Conservation (phyloP, 64 coral and sea anemone species). For the Pachyseris speciosa region DNA sequence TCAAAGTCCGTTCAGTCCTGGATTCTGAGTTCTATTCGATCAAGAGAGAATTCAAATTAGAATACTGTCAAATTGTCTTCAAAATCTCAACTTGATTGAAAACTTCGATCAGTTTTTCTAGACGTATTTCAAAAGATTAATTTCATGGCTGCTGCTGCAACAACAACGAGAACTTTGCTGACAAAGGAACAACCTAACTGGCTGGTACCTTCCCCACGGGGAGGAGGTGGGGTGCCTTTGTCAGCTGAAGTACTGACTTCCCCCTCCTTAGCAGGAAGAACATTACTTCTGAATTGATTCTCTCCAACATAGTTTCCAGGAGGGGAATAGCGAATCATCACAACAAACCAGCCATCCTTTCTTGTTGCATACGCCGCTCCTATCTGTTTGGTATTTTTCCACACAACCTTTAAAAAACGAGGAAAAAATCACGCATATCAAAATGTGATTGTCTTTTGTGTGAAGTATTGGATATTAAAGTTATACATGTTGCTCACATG, state of each 20-base stretch:
- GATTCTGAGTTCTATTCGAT: no score
- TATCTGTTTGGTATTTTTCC: constrained; percentile 70
- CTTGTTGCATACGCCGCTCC: constrained; percentile 63
- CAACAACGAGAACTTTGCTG: neutral
- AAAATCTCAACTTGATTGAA: neutral
- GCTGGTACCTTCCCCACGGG: neutral
- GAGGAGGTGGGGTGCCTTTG: neutral
- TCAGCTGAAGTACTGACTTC: neutral
- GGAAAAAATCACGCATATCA: no score
- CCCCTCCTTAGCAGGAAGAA: constrained; percentile 14
- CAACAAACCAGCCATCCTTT: constrained; percentile 16
- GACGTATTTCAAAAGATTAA: neutral
- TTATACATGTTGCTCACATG: no score
- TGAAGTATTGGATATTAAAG: no score
- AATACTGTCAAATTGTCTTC: no score
- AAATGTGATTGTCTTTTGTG: no score
- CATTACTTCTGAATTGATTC: constrained; percentile 33
- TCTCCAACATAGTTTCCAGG: constrained; percentile 36
- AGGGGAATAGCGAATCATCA: constrained; percentile 70
- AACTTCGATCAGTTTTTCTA: neutral
- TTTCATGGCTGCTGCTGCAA: neutral
- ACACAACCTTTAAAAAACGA: constrained; percentile 64
- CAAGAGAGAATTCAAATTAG: no score
- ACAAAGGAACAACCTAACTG: neutral
- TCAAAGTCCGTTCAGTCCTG: no score